A percentile compares a stretch with the other conserved stretches of the same genome.
Conservation (phyloP, 2,113 vertebrate genomes). For the Oncorhynchus gorbuscha region DNA sequence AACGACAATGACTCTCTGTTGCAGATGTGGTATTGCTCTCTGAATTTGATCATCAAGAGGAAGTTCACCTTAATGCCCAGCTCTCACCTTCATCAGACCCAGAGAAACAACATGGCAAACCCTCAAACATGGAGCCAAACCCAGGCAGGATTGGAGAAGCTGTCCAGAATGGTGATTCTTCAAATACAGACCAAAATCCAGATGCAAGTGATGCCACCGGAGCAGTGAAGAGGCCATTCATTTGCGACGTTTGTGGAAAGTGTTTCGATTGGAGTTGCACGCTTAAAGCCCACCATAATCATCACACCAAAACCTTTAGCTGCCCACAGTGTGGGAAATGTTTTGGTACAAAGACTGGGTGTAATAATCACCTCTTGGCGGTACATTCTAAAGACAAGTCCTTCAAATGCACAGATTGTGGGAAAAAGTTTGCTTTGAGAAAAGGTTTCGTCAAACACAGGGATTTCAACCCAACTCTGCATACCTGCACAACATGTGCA, state of each 20-base stretch:
- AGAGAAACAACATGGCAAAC: neutral
- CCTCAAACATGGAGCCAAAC: neutral
- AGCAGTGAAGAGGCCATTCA: neutral
- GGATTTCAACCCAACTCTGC: neutral
- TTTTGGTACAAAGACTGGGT: neutral
- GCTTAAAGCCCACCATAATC: neutral
- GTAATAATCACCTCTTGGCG: no score
- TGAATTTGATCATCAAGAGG: neutral
- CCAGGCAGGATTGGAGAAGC: neutral
- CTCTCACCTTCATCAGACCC: neutral
- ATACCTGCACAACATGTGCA: neutral
- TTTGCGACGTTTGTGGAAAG: neutral
- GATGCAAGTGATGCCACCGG: neutral
- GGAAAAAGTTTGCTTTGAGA: neutral
- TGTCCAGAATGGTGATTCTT: neutral
- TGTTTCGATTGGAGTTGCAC: neutral
- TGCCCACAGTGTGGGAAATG: neutral
- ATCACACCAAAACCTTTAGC: neutral
- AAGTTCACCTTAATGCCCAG: neutral
- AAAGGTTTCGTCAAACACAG: neutral
- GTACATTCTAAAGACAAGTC: neutral
- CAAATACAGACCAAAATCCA: neutral
- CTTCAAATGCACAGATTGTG: neutral
- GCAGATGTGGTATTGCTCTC: no score
- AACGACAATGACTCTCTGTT: no score